Conservation (phyloP, 2,113 vertebrate genomes). For the Paradoxurus hermaphroditus region DNA sequence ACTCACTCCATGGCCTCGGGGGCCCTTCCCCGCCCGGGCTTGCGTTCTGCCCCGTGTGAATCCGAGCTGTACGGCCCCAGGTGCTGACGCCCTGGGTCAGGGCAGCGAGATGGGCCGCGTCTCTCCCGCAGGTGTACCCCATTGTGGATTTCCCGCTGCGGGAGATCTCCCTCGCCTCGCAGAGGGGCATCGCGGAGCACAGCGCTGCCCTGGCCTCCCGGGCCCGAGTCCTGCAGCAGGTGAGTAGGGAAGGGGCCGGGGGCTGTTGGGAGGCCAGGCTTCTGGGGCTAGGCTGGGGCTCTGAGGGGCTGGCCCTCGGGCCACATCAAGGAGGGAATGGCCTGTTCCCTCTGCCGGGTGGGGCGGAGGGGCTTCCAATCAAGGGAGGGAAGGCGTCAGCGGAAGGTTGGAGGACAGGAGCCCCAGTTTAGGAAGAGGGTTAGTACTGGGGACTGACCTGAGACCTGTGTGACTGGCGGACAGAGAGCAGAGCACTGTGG, state of each 20-base stretch:
- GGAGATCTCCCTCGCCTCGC: constrained; percentile 81
- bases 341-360: neutral
- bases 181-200: constrained; percentile 80
- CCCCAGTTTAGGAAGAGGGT: neutral
- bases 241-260: neutral
- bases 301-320: neutral
- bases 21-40: neutral
- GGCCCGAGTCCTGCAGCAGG: constrained; percentile 79
- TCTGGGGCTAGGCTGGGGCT: neutral
- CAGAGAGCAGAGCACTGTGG: neutral
- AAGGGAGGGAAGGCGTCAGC: neutral
- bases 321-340: neutral
- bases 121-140: constrained; percentile 84
- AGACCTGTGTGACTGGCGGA: neutral
- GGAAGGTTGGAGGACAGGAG: neutral
- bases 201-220: neutral
- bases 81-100: neutral
- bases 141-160: constrained; percentile 83
- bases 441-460: neutral
- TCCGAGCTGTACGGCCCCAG: neutral
- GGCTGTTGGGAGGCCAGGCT: neutral
- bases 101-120: neutral
- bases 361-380: neutral
- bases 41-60: rapidly evolving
- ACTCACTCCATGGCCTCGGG: neutral